Conservation (phyloP, 2,888 invertebrate species). For the Catocala fraxini region DNA sequence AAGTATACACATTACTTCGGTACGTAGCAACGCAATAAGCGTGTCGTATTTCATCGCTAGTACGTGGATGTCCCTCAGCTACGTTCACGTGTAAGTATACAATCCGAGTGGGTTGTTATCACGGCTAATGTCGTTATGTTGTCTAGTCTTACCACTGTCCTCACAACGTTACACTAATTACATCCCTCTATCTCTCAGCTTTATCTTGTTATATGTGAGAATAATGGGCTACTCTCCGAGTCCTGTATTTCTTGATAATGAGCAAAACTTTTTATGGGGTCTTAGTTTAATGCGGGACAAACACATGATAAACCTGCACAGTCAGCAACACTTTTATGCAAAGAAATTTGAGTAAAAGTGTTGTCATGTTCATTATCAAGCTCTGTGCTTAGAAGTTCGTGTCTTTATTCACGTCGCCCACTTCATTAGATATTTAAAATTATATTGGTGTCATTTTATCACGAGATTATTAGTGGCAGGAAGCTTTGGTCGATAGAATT, state of each 20-base stretch:
- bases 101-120: constrained; percentile 31
- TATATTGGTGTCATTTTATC: constrained; percentile 36
- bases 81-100: constrained; percentile 19
- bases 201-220: constrained; percentile 43
- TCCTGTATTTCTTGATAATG: constrained; percentile 36
- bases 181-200: constrained; percentile 45
- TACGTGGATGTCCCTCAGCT: constrained; percentile 12
- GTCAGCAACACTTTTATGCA: background rate
- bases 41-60: constrained; percentile 14
- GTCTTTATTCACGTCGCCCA: constrained; percentile 27
- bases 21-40: constrained; percentile 6
- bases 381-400: too few species aligned
- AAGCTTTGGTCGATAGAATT: constrained; percentile 16
- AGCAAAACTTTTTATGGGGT: constrained; percentile 36
- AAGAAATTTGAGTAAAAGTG: too few species aligned
- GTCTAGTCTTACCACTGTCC: constrained; percentile 33
- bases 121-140: constrained; percentile 40
- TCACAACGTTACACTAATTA: constrained; percentile 51
- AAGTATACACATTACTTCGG: background rate
- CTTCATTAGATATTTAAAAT: constrained; percentile 37
- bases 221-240: constrained; percentile 40
- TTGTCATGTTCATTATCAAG: too few species aligned
- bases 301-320: constrained; percentile 15
- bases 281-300: constrained; percentile 26
- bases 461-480: constrained; percentile 24